A percentile compares a stretch with the other conserved stretches of the same genome.
Evolutionary conservation across 2,888 invertebrate genomes (phyloP).

Genomic region (Steromphala cineraria): DNA sequence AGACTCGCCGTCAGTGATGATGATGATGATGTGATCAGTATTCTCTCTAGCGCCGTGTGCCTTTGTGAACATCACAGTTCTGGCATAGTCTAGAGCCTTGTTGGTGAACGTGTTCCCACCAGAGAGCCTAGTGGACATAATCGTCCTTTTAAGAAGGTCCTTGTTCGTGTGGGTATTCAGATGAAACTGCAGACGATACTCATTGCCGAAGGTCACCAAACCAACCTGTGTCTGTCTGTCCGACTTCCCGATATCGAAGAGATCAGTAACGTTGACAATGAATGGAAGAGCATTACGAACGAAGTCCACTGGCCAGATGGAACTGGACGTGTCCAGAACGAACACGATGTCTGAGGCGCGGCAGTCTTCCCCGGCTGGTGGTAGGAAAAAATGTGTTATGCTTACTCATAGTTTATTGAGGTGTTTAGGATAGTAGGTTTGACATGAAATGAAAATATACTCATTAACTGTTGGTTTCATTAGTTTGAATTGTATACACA

Average conservation of each 20-base stretch:
- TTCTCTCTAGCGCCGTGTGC: not conserved
- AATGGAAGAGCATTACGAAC: constrained; percentile 51
- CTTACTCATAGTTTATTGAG: too few species aligned
- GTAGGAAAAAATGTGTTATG: too few species aligned
- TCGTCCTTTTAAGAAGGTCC: constrained; percentile 24
- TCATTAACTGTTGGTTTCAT: too few species aligned
- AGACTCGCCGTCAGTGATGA: not conserved
- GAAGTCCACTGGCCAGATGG: constrained; percentile 64
- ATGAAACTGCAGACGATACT: constrained; percentile 46
- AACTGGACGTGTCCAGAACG: constrained; percentile 59
- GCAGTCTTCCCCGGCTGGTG: not conserved
- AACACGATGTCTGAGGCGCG: constrained; percentile 60
- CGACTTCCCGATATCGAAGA: constrained; percentile 54
- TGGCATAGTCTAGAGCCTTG: constrained; percentile 40
- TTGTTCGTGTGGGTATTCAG: constrained; percentile 47
- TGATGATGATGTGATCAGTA: not conserved
- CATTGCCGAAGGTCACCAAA: constrained; percentile 54
- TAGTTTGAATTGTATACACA: too few species aligned
- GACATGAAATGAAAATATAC: too few species aligned
- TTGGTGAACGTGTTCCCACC: constrained; percentile 49
- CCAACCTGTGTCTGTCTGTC: constrained; percentile 51
- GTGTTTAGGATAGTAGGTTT: too few species aligned
- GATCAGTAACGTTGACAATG: constrained; percentile 48
- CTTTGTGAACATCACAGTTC: constrained; percentile 33
- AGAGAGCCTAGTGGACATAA: constrained; percentile 38